These are phyloP conservation scores for Drosophila murphyi DNA, from an alignment of 1,140 invertebrate genomes.

Conservation along the genomic window DNA sequence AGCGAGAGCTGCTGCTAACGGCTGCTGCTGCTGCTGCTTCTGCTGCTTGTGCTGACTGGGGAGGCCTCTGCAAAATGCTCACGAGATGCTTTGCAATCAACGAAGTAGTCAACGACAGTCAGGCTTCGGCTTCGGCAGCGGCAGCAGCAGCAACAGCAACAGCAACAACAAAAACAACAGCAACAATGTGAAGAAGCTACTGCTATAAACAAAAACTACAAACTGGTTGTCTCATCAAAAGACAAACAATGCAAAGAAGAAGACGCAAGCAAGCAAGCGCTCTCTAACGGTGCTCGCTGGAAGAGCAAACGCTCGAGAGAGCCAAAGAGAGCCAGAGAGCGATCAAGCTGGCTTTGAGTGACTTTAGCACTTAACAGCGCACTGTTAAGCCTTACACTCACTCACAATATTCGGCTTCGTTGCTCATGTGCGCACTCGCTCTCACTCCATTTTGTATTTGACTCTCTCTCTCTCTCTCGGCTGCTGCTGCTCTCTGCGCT, in stretches of 20 bases:
- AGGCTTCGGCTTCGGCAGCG: conserved; percentile 51
- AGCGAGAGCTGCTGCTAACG: conserved; percentile 16
- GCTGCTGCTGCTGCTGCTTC: conserved; percentile 17
- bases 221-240: conserved; percentile 70
- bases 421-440: background rate
- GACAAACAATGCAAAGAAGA: conserved; percentile 67
- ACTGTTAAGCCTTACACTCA: conserved; percentile 7
- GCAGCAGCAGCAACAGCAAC: conserved; percentile 33
- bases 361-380: conserved; percentile 51
- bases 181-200: conserved; percentile 53
- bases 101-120: conserved; percentile 45
- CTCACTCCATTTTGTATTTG: conserved; percentile 72
- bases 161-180: conserved; percentile 36
- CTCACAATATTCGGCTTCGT: background rate
- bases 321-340: conserved; percentile 9
- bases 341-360: conserved; percentile 51
- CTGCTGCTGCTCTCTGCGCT: conserved; percentile 27
- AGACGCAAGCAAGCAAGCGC: conserved; percentile 35
- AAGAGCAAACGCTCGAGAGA: conserved; percentile 18
- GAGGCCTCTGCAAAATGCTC: conserved; percentile 48
- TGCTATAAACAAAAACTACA: conserved; percentile 78
- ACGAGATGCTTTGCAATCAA: conserved; percentile 71
- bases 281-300: conserved; percentile 74
- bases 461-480: background rate
- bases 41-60: conserved; percentile 14